phyloP scores from a whole-genome alignment of 2,113 vertebrate species.

The Megatriorchis doriae region DNA sequence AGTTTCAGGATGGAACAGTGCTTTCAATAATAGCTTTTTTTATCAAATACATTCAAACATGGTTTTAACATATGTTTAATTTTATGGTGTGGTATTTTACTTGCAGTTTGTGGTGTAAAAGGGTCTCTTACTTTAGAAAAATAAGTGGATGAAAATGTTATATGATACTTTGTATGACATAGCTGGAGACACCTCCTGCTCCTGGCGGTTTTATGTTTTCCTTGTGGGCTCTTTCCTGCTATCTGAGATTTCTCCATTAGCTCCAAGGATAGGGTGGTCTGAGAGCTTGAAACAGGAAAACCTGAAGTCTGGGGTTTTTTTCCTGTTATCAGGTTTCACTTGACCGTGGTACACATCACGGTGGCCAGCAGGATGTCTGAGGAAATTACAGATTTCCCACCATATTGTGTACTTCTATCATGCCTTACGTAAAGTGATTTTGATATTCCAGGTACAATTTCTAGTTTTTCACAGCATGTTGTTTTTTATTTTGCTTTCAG shows the following conservation, averaged over 20 bases:
- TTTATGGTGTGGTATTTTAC: not conserved
- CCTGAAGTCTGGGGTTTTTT: not conserved
- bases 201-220: slow-evolving; percentile 3
- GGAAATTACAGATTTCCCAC: not conserved
- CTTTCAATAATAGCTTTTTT: not conserved
- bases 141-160: not conserved
- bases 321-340: not conserved
- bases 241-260: slow-evolving; percentile 32
- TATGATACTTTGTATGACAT: not conserved
- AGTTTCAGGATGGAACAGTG: not conserved
- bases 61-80: not conserved
- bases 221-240: slow-evolving; percentile 10
- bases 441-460: not conserved
- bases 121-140: not conserved
- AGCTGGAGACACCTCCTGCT: not conserved
- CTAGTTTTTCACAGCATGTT: not conserved
- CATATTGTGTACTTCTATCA: not conserved
- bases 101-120: not conserved
- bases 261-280: not conserved
- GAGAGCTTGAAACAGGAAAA: slow-evolving; percentile 23
- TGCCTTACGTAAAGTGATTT: not conserved
- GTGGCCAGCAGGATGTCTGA: not conserved
- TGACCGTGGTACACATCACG: not conserved
- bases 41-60: not conserved
- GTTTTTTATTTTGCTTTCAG: not conserved